Conservation (phyloP, 2,113 vertebrate genomes). For the Eulemur rufifrons region DNA sequence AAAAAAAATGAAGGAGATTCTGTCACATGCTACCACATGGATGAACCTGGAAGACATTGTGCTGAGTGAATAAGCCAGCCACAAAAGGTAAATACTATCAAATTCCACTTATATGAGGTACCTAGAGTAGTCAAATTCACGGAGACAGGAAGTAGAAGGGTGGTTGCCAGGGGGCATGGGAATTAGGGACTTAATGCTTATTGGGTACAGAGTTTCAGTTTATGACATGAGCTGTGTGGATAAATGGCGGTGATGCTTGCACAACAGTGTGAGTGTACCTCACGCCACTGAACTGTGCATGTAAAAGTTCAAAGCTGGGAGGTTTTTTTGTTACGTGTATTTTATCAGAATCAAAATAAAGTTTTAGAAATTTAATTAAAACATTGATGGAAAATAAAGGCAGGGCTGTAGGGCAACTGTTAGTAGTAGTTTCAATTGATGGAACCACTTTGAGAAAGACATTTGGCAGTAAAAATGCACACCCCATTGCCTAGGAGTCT, state of each 20-base stretch:
- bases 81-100: neutral
- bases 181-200: neutral
- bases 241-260: neutral
- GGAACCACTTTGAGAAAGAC: neutral
- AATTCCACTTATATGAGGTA: neutral
- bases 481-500: neutral
- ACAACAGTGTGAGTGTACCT: neutral
- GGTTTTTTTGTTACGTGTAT: neutral
- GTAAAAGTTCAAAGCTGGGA: neutral
- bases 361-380: neutral
- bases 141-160: neutral
- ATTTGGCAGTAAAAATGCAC: accelerated
- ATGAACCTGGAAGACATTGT: neutral
- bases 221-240: neutral
- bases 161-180: neutral
- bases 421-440: too few relatives aligned
- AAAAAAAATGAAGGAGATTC: neutral
- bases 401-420: neutral
- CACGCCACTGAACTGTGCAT: too few relatives aligned
- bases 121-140: neutral
- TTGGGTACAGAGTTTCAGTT: neutral
- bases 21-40: neutral
- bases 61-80: neutral
- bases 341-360: neutral
- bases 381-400: neutral